Percentiles rank a stretch among this genome's conserved stretches.
phyloP scores from a whole-genome alignment of 2,797 vertebrate genomes.

The Chaunax sp. region DNA sequence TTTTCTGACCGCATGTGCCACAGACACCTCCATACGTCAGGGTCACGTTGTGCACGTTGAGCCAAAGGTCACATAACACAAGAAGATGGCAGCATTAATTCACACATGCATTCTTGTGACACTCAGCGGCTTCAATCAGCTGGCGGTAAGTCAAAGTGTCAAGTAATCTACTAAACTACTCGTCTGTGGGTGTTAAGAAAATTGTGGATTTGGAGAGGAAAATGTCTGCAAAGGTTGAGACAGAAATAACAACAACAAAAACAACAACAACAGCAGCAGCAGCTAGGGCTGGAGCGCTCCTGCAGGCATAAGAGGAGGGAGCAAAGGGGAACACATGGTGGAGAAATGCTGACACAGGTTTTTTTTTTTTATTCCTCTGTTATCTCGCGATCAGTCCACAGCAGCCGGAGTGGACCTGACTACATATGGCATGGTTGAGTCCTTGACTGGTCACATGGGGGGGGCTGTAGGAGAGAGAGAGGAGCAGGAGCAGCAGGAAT shows the following conservation, averaged over 20 bases:
- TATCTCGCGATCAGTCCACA: constrained; percentile 36
- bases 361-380: constrained; percentile 30
- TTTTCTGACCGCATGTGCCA: background rate
- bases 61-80: constrained; percentile 29
- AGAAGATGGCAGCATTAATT: constrained; percentile 15
- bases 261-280: constrained; percentile 40
- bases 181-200: background rate
- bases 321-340: constrained; percentile 54
- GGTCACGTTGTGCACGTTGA: constrained; percentile 19
- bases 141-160: constrained; percentile 5
- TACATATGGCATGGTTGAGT: constrained; percentile 78
- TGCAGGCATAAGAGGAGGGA: constrained; percentile 31
- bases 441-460: constrained; percentile 62
- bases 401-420: constrained; percentile 56
- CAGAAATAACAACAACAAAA: constrained; percentile 22
- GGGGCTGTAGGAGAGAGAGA: constrained; percentile 27
- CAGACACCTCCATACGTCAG: constrained; percentile 5
- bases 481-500: constrained; percentile 54
- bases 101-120: background rate
- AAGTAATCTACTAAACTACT: background rate
- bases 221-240: background rate
- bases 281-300: constrained; percentile 31
- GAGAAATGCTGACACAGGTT: constrained; percentile 64
- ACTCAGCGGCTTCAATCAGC: constrained; percentile 25
- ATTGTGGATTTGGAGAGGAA: background rate